Evolutionary conservation across 2,797 vertebrate species (phyloP).

Genomic region (Melanotaenia trifasciata): DNA sequence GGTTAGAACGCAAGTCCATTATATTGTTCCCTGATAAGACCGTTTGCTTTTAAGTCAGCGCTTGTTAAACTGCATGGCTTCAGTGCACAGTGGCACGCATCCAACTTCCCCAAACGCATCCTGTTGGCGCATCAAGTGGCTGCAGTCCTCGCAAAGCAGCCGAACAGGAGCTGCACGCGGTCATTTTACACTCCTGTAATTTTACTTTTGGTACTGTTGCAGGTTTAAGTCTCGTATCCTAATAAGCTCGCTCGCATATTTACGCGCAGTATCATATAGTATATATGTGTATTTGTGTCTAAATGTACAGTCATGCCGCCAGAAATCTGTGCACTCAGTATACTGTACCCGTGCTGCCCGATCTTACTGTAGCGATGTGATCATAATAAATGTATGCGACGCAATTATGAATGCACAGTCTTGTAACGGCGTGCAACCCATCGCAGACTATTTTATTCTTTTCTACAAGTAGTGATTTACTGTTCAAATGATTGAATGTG

Average conservation of each 20-base stretch:
- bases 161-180: constrained; percentile 34
- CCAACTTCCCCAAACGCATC: constrained; percentile 74
- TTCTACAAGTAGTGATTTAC: constrained; percentile 2
- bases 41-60: constrained; percentile 35
- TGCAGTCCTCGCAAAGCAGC: constrained; percentile 61
- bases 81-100: constrained; percentile 65
- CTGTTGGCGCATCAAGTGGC: constrained; percentile 82
- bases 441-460: constrained; percentile 12
- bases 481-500: not conserved
- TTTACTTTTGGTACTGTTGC: constrained; percentile 14
- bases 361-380: not conserved
- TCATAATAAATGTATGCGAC: constrained; percentile 6
- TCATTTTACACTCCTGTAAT: constrained; percentile 29
- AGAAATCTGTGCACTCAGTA: constrained; percentile 5
- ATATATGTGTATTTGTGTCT: not conserved
- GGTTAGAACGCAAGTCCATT: not conserved
- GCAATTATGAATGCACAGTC: constrained; percentile 2
- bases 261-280: not conserved
- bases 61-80: constrained; percentile 44
- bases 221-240: not conserved
- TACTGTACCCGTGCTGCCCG: constrained; percentile 4
- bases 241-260: not conserved
- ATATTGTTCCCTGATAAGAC: constrained; percentile 8
- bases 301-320: not conserved
- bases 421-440: not conserved